Evolutionary conservation across 1,140 invertebrate species (phyloP).

Genomic region (Octopus bimaculoides): DNA sequence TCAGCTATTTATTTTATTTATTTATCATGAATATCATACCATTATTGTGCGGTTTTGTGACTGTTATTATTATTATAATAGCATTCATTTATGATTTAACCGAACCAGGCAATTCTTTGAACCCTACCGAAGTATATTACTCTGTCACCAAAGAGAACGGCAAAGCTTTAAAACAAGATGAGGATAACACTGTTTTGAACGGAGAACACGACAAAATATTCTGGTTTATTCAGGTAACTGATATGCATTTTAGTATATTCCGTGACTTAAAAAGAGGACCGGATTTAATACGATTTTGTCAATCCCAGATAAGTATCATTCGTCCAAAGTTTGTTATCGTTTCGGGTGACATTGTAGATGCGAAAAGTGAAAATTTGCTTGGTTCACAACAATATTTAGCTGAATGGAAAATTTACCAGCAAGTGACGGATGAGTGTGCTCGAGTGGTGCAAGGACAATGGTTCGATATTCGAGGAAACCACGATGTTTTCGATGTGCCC

Average conservation of each 20-base stretch:
- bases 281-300: constrained; percentile 80
- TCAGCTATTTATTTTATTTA: not conserved
- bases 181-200: not conserved
- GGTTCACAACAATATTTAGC: constrained; percentile 78
- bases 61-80: not conserved
- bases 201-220: not conserved
- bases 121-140: not conserved
- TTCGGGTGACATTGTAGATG: constrained; percentile 86
- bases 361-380: constrained; percentile 74
- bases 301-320: constrained; percentile 70
- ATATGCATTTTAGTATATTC: constrained; percentile 87
- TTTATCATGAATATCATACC: not conserved
- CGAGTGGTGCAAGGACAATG: constrained; percentile 61
- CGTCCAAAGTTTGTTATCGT: constrained; percentile 79
- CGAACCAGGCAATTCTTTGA: not conserved
- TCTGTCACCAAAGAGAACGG: not conserved
- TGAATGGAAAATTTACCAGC: constrained; percentile 82
- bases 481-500: constrained; percentile 66
- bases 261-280: constrained; percentile 71
- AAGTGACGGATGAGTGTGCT: constrained; percentile 69
- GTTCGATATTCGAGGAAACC: constrained; percentile 92
- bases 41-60: not conserved
- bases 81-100: constrained; percentile 1
- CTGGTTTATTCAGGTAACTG: constrained; percentile 45
- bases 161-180: not conserved